Base-by-base conservation (phyloP, 2,888 invertebrate species). In the Apodemia duryi region DNA sequence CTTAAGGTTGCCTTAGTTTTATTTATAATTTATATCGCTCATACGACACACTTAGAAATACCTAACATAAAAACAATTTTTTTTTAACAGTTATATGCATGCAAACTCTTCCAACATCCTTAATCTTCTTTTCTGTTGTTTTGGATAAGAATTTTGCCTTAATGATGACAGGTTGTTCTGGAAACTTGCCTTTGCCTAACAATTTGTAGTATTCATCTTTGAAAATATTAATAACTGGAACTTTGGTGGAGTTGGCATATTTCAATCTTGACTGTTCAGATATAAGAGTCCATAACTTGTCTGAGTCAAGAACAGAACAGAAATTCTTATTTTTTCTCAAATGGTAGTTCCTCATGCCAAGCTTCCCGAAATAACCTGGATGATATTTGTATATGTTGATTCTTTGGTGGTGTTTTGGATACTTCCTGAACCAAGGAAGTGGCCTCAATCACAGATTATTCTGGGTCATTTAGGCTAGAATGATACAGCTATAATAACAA, bases 381-480 rank as follows among this genome's bases (percentile, higher is more conserved):
- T 99, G 98, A 94, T 99, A 99, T 93, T 99, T 99, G 93, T 99
- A 99, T 88, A 98, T 99, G 94, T 99, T 99, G 81, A 99, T 99
- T 87, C 99, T 95, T 91, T 99, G 99, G 85, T 99, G 99, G 91
- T 99, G 99, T 21, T 21, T 21, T 21, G 21, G 21, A 21, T 21
- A 21, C 21, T 21, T 21, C 21, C 21, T 21, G 1, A 21, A 21
- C 21, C 21, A 21, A 21, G 21, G 0, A 21, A 21, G 21, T 21
- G 21, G 21, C 21, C 21, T 21, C 21, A 21, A 21, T 21, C 21
- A 21, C 21, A 21, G 21, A 21, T 1, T 21, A 21, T 21, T 21
- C 21, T 21, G 21, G 21, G 21, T 21, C 21, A 21, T 21, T 21
- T 21, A 21, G 21, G 21, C 21, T 21, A 21, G 21, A 1, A 21